A percentile compares a stretch with the other conserved stretches of the same genome.
Evolutionary conservation across 2,113 vertebrate species (phyloP).

Genomic region (Aepyceros melampus): DNA sequence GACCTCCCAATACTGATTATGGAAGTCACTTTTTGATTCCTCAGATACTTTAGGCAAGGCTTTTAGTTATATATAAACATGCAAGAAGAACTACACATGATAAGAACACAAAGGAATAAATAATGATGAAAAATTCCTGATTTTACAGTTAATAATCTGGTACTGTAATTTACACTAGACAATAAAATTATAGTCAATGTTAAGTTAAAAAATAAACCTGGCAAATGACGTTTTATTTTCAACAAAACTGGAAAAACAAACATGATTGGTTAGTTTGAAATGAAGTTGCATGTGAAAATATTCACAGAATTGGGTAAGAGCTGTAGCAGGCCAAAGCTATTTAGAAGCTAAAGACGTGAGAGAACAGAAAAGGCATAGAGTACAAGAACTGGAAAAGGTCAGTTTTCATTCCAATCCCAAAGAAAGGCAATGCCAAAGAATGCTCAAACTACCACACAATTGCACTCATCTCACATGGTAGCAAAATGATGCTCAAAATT

Average conservation of each 20-base stretch:
- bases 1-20: not conserved
- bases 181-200: not conserved
- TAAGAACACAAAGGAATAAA: not conserved
- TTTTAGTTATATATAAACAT: not conserved
- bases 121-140: not conserved
- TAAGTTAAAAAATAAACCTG: not conserved
- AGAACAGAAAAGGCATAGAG: not conserved
- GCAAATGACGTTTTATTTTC: not conserved
- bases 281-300: not conserved
- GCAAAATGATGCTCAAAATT: not conserved
- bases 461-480: not conserved
- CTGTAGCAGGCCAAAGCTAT: not conserved
- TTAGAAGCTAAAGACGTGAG: not conserved
- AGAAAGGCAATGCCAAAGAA: not conserved
- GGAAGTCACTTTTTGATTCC: not conserved
- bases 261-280: not conserved
- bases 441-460: fast-evolving
- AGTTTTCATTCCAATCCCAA: not conserved
- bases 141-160: not conserved
- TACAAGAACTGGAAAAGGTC: not conserved
- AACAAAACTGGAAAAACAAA: not conserved
- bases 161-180: not conserved
- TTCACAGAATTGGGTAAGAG: not conserved
- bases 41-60: not conserved
- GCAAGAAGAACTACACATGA: not conserved